phyloP scores from a whole-genome alignment of 2,888 invertebrate species.

The Orthosia gracilis region DNA sequence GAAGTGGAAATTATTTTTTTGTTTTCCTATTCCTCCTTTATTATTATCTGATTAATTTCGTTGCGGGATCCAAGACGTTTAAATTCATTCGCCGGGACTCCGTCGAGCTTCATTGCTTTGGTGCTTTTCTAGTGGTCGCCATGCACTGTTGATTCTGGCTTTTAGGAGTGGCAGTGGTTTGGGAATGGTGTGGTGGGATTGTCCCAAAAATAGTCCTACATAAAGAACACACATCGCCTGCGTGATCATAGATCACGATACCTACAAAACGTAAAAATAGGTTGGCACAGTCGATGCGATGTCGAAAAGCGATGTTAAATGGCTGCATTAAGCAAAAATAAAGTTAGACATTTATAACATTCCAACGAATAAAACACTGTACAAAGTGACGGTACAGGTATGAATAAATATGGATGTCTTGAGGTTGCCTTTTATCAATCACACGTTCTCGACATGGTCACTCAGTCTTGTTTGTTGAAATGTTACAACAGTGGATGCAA shows the following conservation, averaged over 20 bases:
- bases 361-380: background rate
- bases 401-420: background rate
- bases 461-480: background rate
- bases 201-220: no score
- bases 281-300: background rate
- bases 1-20: no score
- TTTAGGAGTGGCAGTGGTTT: no score
- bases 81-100: no score
- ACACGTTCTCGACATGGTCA: background rate
- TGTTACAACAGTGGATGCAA: background rate
- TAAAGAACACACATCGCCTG: no score
- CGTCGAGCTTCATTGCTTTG: no score
- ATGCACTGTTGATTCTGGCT: no score
- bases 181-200: no score
- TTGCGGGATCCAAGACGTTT: no score
- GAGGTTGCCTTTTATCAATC: background rate
- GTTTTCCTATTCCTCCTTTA: no score
- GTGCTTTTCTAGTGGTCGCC: no score
- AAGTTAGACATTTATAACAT: conserved; percentile 8
- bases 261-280: background rate
- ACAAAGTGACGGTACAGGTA: background rate
- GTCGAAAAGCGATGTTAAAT: background rate
- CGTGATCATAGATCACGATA: background rate
- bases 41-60: no score
- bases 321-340: background rate